Evolutionary conservation across 2,888 invertebrate species (phyloP), one percentile per base, ranked within the genome.

Genomic region (Apamea anceps): DNA sequence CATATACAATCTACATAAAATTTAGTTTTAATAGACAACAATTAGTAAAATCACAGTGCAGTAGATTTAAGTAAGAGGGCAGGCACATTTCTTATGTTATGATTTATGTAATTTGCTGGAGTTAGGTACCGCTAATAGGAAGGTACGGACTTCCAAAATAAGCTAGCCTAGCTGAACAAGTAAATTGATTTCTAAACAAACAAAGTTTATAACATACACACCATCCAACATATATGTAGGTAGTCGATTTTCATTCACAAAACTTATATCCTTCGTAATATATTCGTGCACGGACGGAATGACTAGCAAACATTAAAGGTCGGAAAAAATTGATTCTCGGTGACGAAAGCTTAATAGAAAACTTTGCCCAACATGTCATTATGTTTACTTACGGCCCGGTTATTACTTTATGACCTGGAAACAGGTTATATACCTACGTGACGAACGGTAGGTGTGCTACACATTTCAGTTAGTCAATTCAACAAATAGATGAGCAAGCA

Each of bases 261-360:
- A 79, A 51, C 42, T 48, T 72, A 32, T 57, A 72, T 68, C 28
- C 68, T 48, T 51, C 62, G 21, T 45, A 67, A 67, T 51, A 51
- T 78, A 79, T 82, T 70, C 70, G 37, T 74, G 15, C 74, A 57
- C 51, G 13, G 37, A 62, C 42, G 15, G 60, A 72, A 65, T 77
- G 65, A 85, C 82, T 72, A 25, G 79, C 68, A 73, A 72, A 75
- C 57, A 73, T 71, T 75, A 80, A 76, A 80, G 80, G 66, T 76
- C 72, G 70, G 70, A 75, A 81, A 45, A 86, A 74, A 87, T 87
- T 86, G 80, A 86, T 87, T 85, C 75, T 76, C 72, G 28, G 68
- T 78, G 82, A 76, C 76, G 83, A 77, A 72, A 74, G 77, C 76
- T 81, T 78, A 79, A 85, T 80, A 77, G 65, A 54, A 77, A 77